These are phyloP conservation scores for Masticophis lateralis DNA, from an alignment of 2,797 vertebrate genomes.

Conservation along the genomic window DNA sequence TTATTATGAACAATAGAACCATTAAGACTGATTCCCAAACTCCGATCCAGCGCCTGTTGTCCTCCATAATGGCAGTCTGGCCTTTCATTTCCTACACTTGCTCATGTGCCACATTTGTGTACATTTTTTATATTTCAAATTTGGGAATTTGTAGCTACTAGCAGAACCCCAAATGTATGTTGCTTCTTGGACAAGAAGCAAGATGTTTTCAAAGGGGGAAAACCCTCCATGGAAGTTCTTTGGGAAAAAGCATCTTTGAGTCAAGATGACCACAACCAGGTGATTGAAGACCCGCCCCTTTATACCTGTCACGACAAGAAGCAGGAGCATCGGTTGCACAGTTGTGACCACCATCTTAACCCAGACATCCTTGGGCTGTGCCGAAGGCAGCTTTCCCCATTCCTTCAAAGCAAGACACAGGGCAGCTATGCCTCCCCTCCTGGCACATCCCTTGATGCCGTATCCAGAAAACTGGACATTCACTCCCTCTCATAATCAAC, in stretches of 20 bases:
- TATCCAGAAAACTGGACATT: background rate
- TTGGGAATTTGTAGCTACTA: background rate
- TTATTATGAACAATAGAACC: background rate
- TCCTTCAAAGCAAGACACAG: background rate
- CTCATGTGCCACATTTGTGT: background rate
- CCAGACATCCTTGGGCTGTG: background rate
- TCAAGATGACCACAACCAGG: background rate
- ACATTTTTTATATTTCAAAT: background rate
- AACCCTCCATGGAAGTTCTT: background rate
- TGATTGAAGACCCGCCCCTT: background rate
- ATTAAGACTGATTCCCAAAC: background rate
- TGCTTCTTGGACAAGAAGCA: background rate
- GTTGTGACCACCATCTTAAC: background rate
- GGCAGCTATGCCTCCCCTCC: background rate
- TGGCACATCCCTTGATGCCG: background rate
- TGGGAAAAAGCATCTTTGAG: background rate
- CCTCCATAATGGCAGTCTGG: background rate
- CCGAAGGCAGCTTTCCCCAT: background rate
- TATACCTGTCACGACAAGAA: background rate
- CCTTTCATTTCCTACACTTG: background rate
- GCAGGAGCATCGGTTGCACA: background rate
- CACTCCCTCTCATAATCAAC: background rate
- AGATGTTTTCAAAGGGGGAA: background rate
- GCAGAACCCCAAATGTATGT: background rate
- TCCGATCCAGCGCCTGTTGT: background rate